A percentile compares a stretch with the other conserved stretches of the same genome.
phyloP scores from a whole-genome alignment of 2,797 vertebrate genomes.

The Melanotaenia boesemani region DNA sequence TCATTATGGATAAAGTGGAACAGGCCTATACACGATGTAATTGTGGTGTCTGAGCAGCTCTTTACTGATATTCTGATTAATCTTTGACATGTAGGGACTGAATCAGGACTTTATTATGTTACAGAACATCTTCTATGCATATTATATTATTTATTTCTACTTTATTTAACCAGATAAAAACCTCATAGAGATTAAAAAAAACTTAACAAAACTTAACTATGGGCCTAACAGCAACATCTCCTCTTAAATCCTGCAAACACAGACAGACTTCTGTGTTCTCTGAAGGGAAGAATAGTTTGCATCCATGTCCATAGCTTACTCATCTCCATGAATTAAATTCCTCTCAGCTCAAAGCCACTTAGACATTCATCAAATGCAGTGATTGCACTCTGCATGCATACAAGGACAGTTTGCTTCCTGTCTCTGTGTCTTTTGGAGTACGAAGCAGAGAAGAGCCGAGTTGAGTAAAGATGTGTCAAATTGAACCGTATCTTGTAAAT shows the following conservation, averaged over 20 bases:
- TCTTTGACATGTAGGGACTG: conserved; percentile 1
- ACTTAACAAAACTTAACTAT: neutral
- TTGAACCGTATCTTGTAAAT: too few species aligned
- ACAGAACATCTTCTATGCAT: neutral
- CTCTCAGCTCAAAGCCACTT: too few species aligned
- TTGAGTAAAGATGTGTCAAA: too few species aligned
- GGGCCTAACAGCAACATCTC: neutral
- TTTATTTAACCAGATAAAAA: neutral
- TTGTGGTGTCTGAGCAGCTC: conserved; percentile 15
- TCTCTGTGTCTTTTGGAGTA: neutral
- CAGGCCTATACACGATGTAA: conserved; percentile 25
- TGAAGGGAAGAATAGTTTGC: neutral
- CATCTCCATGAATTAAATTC: too few species aligned
- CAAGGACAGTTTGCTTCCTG: neutral
- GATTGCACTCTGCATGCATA: neutral
- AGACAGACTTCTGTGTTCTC: neutral
- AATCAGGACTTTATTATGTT: neutral
- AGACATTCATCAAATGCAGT: too few species aligned
- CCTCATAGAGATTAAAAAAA: neutral
- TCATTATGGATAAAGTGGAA: conserved; percentile 59
- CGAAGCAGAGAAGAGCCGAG: too few species aligned
- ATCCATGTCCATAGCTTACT: neutral
- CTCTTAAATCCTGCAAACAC: neutral
- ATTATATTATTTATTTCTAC: neutral
- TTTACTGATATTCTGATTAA: conserved; percentile 7